Conservation (phyloP, 1,140 invertebrate species). For the Proctacanthus coquilletti region DNA sequence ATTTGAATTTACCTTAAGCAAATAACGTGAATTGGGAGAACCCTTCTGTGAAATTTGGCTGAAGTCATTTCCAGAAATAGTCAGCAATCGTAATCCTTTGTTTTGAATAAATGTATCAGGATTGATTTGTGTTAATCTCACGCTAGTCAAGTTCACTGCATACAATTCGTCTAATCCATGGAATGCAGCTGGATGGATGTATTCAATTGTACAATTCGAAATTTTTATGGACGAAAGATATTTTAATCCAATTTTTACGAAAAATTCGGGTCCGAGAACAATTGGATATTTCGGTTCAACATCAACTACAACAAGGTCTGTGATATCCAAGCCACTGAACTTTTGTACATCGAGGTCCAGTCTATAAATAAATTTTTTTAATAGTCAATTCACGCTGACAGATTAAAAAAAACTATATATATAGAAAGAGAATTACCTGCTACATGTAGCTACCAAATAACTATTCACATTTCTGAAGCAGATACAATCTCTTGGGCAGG, state of each 20-base stretch:
- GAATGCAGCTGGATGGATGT: slow-evolving; percentile 42
- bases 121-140: slow-evolving; percentile 41
- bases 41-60: slow-evolving; percentile 19
- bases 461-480: slow-evolving; percentile 24
- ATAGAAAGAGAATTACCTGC: slow-evolving; percentile 11
- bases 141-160: slow-evolving; percentile 47
- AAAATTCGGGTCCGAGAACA: slow-evolving; percentile 36
- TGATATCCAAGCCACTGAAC: slow-evolving; percentile 40
- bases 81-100: slow-evolving; percentile 42
- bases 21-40: slow-evolving; percentile 12
- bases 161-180: slow-evolving; percentile 44
- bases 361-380: slow-evolving; percentile 10
- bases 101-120: slow-evolving; percentile 48
- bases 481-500: slow-evolving; percentile 25
- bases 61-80: slow-evolving; percentile 51
- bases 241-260: slow-evolving; percentile 38
- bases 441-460: slow-evolving; percentile 28
- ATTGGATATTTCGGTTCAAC: slow-evolving; percentile 36
- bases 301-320: slow-evolving; percentile 40
- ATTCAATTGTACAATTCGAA: slow-evolving; percentile 37
- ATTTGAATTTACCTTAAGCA: slow-evolving; percentile 17
- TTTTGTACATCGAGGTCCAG: slow-evolving; percentile 40
- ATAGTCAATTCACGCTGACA: too few species aligned
- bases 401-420: background rate
- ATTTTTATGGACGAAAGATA: slow-evolving; percentile 40